Conservation (phyloP, 2,888 invertebrate species). For the Petrophora chlorosata region DNA sequence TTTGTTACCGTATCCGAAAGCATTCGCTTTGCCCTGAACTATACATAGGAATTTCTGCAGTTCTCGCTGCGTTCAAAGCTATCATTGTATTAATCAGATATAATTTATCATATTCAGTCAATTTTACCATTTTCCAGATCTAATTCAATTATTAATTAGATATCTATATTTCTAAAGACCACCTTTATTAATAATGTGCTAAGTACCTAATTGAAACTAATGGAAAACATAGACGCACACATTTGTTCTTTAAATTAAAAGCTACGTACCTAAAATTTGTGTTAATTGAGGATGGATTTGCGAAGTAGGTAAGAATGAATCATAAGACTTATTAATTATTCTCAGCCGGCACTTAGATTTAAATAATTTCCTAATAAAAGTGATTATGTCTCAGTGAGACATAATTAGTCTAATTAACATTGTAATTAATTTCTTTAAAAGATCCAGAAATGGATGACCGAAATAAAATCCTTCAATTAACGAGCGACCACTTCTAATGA, state of each 20-base stretch:
- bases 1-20: background rate
- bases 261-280: too few species aligned
- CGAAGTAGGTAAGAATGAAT: too few species aligned
- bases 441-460: constrained; percentile 3
- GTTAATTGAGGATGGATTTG: too few species aligned
- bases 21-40: background rate
- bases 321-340: too few species aligned
- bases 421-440: constrained; percentile 1
- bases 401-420: background rate
- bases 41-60: background rate
- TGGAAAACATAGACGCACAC: too few species aligned
- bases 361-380: constrained; percentile 6
- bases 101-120: too few species aligned
- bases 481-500: constrained; percentile 17
- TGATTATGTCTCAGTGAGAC: background rate
- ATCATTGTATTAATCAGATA: background rate
- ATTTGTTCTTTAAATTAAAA: too few species aligned
- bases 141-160: background rate
- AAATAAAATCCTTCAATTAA: constrained; percentile 17
- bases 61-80: background rate
- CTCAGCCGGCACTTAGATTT: too few species aligned
- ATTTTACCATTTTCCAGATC: background rate
- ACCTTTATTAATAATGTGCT: too few species aligned
- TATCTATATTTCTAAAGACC: too few species aligned
- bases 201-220: too few species aligned